These are phyloP conservation scores for Melanotaenia duboulayi DNA, from an alignment of 2,113 vertebrate species.

Conservation along the genomic window DNA sequence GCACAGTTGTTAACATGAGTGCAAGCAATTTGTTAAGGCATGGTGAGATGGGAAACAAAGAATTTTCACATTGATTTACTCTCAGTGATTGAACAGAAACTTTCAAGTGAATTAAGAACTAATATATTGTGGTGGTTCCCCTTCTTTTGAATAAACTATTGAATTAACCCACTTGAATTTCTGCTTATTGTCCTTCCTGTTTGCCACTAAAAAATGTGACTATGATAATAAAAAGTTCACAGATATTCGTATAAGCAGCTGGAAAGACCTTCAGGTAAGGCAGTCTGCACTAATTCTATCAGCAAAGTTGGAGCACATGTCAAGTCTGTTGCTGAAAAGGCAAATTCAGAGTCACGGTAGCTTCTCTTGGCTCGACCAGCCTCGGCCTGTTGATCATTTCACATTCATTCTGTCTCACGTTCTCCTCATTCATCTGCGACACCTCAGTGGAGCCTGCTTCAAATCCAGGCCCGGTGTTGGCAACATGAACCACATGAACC, in stretches of 20 bases:
- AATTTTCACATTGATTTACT: slow-evolving; percentile 3
- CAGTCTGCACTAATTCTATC: slow-evolving; percentile 14
- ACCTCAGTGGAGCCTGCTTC: slow-evolving; percentile 85
- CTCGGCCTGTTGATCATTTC: slow-evolving; percentile 77
- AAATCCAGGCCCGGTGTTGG: slow-evolving; percentile 83
- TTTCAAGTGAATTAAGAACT: neutral
- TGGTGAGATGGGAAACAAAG: slow-evolving; percentile 23
- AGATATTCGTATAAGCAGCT: neutral
- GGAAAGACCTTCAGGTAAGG: slow-evolving; percentile 39
- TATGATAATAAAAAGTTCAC: neutral
- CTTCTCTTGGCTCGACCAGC: slow-evolving; percentile 67
- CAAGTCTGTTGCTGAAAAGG: slow-evolving; percentile 78
- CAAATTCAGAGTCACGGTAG: slow-evolving; percentile 76
- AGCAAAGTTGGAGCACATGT: slow-evolving; percentile 28
- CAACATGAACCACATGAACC: slow-evolving; percentile 84
- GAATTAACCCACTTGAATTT: neutral
- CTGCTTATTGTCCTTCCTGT: neutral
- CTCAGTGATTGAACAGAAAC: too few species aligned
- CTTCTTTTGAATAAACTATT: neutral
- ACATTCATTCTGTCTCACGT: slow-evolving; percentile 75
- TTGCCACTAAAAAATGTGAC: slow-evolving; percentile 1
- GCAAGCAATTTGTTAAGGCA: slow-evolving; percentile 58
- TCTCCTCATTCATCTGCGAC: slow-evolving; percentile 85
- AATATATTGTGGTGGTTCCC: neutral
- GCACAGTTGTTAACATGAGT: neutral